Evolutionary conservation across 2,888 invertebrate genomes (phyloP).

Genomic region (Chrysolina haemoptera): DNA sequence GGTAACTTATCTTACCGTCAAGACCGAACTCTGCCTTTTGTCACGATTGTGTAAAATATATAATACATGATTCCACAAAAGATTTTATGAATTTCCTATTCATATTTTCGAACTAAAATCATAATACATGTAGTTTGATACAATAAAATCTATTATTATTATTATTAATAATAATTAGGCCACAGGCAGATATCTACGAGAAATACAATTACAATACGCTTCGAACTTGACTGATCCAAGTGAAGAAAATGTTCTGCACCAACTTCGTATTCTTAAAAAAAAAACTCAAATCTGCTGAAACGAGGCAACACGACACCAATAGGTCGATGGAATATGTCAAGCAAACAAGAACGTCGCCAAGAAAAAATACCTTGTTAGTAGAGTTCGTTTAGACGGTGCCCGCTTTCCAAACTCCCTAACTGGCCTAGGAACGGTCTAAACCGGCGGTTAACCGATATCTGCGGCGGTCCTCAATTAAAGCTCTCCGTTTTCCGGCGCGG

Average conservation of each 20-base stretch:
- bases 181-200: no score
- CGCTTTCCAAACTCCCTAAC: not conserved
- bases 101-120: no score
- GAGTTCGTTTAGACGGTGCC: conserved; percentile 32
- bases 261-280: not conserved
- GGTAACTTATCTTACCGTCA: no score
- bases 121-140: no score
- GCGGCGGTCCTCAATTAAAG: conserved; percentile 43
- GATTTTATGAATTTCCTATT: no score
- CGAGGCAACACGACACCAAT: conserved; percentile 1
- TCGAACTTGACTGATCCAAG: not conserved
- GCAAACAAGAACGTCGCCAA: conserved; percentile 36
- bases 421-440: conserved; percentile 29
- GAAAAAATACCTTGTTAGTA: conserved; percentile 38
- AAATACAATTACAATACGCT: no score
- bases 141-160: no score
- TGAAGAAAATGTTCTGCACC: not conserved
- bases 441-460: conserved; percentile 44
- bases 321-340: conserved; percentile 36
- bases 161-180: no score
- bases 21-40: no score
- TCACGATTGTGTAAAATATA: no score
- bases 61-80: no score
- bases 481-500: conserved; percentile 36
- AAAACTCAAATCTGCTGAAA: not conserved